These are phyloP conservation scores for Siderastrea radians DNA, from an alignment of 92 coral and sea anemone species.

Conservation along the genomic window DNA sequence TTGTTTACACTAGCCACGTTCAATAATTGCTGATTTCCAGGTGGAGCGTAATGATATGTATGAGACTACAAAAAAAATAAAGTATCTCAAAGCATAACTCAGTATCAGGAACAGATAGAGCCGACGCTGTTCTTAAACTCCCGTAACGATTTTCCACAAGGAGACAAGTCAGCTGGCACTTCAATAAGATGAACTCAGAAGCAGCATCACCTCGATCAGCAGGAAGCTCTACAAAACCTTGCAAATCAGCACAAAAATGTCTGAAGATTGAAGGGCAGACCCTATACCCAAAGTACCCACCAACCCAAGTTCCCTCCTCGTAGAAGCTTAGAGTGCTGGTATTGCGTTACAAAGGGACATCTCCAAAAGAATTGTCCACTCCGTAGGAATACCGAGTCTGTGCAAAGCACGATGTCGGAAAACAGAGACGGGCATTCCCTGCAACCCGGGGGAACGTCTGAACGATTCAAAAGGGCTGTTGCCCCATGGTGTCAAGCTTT, in stretches of 20 bases:
- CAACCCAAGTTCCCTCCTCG: not conserved
- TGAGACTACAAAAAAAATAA: too few species aligned
- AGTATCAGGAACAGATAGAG: too few species aligned
- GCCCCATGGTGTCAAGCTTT: not conserved
- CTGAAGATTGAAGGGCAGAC: not conserved
- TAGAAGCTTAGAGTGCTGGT: not conserved
- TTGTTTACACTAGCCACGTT: too few species aligned
- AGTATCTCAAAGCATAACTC: too few species aligned
- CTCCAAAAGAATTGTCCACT: conserved; percentile 28
- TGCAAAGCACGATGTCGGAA: conserved; percentile 23
- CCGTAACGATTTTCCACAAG: not conserved
- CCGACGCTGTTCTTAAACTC: too few species aligned
- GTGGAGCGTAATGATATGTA: too few species aligned
- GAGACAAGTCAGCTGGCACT: conserved; percentile 19
- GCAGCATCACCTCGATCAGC: not conserved
- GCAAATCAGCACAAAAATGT: not conserved
- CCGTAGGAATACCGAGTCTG: too few species aligned
- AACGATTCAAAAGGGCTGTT: not conserved
- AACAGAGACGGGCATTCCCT: not conserved
- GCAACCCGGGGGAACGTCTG: not conserved
- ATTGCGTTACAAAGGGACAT: conserved; percentile 41
- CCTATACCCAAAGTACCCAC: not conserved
- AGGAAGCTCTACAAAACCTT: too few species aligned
- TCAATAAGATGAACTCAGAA: conserved; percentile 21
- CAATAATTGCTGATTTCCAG: too few species aligned